Percentiles rank a stretch among this genome's conserved stretches.
Conservation (phyloP, 2,888 invertebrate genomes). For the Nymphalis c-album region DNA sequence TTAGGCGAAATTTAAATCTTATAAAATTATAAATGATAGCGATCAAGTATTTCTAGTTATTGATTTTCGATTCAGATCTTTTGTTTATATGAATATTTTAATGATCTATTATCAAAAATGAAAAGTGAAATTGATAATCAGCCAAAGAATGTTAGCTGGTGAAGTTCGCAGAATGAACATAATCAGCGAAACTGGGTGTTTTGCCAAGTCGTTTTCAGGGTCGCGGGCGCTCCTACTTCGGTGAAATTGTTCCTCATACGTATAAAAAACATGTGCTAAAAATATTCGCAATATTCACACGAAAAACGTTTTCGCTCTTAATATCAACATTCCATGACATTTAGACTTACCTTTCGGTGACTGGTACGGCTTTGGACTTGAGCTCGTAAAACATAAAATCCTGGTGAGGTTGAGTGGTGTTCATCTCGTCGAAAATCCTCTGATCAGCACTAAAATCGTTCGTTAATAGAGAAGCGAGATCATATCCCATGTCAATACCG, state of each 20-base stretch:
- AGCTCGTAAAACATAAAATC: conserved; percentile 84
- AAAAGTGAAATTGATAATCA: conserved; percentile 27
- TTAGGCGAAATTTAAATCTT: conserved; percentile 2
- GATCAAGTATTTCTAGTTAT: background rate
- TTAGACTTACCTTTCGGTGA: conserved; percentile 79
- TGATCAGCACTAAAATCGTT: conserved; percentile 79
- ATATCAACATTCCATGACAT: conserved; percentile 22
- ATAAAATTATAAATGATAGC: background rate
- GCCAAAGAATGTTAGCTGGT: conserved; percentile 35
- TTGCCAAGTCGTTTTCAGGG: conserved; percentile 78
- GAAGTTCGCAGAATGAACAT: conserved; percentile 52
- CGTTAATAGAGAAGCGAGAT: conserved; percentile 81
- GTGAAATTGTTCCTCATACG: conserved; percentile 75
- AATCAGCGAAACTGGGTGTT: conserved; percentile 68
- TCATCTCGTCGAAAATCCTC: conserved; percentile 80
- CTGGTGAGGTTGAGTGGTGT: conserved; percentile 78
- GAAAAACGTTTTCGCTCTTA: conserved; percentile 27
- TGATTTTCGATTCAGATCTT: background rate
- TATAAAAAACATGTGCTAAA: conserved; percentile 63
- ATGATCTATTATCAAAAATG: conserved; percentile 1
- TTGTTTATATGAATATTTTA: background rate
- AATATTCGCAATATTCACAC: conserved; percentile 60
- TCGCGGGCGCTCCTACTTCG: conserved; percentile 62
- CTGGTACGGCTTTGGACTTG: conserved; percentile 82
- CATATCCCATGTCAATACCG: conserved; percentile 84